Evolutionary conservation across 1,140 invertebrate species (phyloP).

Genomic region (Tetramorium parvispinum): DNA sequence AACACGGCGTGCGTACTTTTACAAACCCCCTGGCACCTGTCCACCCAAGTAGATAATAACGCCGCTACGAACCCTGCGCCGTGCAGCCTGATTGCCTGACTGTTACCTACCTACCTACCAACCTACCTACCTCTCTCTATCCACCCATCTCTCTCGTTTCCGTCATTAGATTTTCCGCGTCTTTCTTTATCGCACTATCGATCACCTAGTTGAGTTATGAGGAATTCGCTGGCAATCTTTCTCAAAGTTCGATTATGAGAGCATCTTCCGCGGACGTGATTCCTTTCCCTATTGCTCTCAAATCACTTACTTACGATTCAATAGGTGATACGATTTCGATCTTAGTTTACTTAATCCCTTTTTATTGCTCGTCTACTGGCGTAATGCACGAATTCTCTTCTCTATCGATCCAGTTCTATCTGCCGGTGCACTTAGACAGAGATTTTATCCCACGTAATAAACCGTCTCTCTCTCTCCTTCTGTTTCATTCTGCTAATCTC

Average conservation of each 20-base stretch:
- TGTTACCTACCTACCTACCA: slow-evolving; percentile 73
- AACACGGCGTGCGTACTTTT: slow-evolving; percentile 75
- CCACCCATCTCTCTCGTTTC: slow-evolving; percentile 17
- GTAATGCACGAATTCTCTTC: slow-evolving; percentile 14
- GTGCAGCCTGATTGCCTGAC: slow-evolving; percentile 77
- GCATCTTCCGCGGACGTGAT: not conserved
- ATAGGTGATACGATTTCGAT: slow-evolving; percentile 32
- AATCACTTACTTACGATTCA: slow-evolving; percentile 48
- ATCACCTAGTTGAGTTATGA: not conserved
- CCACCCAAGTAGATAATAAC: slow-evolving; percentile 81
- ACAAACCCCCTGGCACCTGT: slow-evolving; percentile 80
- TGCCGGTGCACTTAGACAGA: not conserved
- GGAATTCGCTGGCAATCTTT: not conserved
- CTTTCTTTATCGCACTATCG: slow-evolving; percentile 28
- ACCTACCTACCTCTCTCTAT: slow-evolving; percentile 11
- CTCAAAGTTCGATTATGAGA: not conserved
- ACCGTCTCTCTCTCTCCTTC: slow-evolving; percentile 10
- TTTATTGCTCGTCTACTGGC: not conserved
- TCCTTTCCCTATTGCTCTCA: not conserved
- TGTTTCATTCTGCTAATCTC: slow-evolving; percentile 7
- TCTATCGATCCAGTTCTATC: slow-evolving; percentile 31
- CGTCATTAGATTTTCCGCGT: not conserved
- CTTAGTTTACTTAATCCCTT: slow-evolving; percentile 27
- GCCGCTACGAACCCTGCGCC: slow-evolving; percentile 73
- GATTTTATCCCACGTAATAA: slow-evolving; percentile 41